Conservation (phyloP, 2,113 vertebrate genomes). For the Anas platyrhynchos region DNA sequence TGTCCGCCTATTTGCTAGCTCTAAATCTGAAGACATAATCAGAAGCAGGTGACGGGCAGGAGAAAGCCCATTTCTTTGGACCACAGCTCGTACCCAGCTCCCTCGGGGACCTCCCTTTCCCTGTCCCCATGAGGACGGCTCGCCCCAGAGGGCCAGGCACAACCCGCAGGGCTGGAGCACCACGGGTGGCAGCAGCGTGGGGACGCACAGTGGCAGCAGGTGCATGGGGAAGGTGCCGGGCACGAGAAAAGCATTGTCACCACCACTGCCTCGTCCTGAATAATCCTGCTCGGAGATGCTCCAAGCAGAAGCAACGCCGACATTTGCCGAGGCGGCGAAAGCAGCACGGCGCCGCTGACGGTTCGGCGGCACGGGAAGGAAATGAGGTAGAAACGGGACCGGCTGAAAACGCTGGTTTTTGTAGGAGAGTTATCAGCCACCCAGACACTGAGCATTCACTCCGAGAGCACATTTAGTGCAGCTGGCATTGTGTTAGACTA, state of each 20-base stretch:
- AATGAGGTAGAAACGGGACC: neutral
- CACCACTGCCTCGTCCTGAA: neutral
- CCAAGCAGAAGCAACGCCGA: accelerated
- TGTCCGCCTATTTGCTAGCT: neutral
- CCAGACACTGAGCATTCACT: slow-evolving; percentile 46
- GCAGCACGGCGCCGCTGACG: accelerated
- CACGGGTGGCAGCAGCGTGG: neutral
- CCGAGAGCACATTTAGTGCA: slow-evolving; percentile 35
- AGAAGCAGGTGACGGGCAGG: neutral
- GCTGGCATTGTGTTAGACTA: slow-evolving; percentile 69
- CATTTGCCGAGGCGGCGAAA: neutral
- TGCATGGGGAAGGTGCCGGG: neutral
- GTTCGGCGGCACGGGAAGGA: neutral
- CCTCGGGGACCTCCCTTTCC: no score
- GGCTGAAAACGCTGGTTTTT: neutral
- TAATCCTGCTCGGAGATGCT: accelerated
- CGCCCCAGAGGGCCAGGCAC: accelerated
- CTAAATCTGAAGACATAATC: neutral
- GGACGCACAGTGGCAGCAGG: slow-evolving; percentile 6
- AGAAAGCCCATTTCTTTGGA: neutral
- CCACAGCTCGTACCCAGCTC: neutral
- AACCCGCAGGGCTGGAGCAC: neutral
- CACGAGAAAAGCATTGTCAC: accelerated
- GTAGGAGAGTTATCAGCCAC: slow-evolving; percentile 24
- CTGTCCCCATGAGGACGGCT: neutral